Evolutionary conservation across 2,888 invertebrate genomes (phyloP), one percentile per base, ranked within the genome.

Genomic region (Andrena trimmerana): DNA sequence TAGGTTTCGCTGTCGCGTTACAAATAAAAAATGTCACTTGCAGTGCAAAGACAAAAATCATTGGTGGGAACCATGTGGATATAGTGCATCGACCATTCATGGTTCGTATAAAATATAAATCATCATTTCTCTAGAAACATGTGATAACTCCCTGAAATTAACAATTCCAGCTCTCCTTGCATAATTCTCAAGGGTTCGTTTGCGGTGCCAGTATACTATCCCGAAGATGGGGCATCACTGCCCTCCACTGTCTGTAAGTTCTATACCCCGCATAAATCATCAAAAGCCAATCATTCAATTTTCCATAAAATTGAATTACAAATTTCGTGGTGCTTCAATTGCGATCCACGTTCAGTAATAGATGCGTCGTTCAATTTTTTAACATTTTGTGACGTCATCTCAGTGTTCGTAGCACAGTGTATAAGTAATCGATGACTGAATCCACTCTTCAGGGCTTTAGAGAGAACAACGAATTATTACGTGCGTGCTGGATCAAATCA

Each of bases 181-280:
- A 87, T 36, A 16, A 57, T 27, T 63, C 48, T 33, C 2, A 4
- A 2, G 69, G 75, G 20, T 87, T 89, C 50, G 6, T 66, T 1
- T 91, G 91, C 29, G 90, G 91, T 8, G 91, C 89, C 1, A 86
- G 74, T 48, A 88, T 91, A 33, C 52, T 91, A 24, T 89, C 89
- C 4, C 42, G 29, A 16, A 77, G 54, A 31, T 91, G 89, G 88
- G 88, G 75, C 6, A 80, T 91, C 16, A 86, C 90, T 0, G 91
- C 91, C 13, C 84, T 87, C 16, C 91, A 91, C 78, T 91, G 91
- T 71, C 16, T 91, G 91, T 90, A 85, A 87, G 83, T 73, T 48
- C 24, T 8, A 16, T 24, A 2, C 50, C 48, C 0, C 4, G 13
- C 31, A 20, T 2, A 59, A 13, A 62, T 57, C 36, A 31, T 3